phyloP scores from a whole-genome alignment of 2,888 invertebrate genomes.

The Sinelater perroti region DNA sequence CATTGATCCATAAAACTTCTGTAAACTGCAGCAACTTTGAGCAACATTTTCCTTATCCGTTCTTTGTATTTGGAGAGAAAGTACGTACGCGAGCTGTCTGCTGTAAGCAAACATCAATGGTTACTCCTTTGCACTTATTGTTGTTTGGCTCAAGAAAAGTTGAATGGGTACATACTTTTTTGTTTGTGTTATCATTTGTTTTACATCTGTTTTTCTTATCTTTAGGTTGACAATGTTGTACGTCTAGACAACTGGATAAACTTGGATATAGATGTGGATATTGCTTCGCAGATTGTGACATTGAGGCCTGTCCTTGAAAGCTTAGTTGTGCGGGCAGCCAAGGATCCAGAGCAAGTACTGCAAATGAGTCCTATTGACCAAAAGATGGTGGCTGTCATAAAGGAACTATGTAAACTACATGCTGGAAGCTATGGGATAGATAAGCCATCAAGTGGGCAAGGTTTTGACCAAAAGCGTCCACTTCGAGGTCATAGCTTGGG shows the following conservation, averaged over 20 bases:
- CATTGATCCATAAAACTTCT: conserved; percentile 95
- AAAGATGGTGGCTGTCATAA: conserved; percentile 72
- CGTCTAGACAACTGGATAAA: conserved; percentile 95
- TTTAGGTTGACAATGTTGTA: conserved; percentile 73
- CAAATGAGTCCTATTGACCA: conserved; percentile 69
- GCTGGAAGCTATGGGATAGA: conserved; percentile 78
- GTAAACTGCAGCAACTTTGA: conserved; percentile 90
- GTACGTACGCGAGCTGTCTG: conserved; percentile 94
- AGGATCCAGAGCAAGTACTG: conserved; percentile 79
- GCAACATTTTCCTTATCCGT: conserved; percentile 88
- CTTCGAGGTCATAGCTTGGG: conserved; percentile 61
- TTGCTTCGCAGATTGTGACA: conserved; percentile 85
- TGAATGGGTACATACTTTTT: conserved; percentile 72
- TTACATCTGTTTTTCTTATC: no score
- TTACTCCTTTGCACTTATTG: conserved; percentile 90
- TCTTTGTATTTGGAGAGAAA: conserved; percentile 98
- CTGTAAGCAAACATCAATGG: conserved; percentile 95
- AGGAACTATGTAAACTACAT: conserved; percentile 77
- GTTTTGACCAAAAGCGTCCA: conserved; percentile 64
- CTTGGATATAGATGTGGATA: conserved; percentile 79
- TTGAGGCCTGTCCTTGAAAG: conserved; percentile 89
- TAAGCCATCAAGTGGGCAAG: conserved; percentile 63
- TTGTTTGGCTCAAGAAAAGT: conserved; percentile 92
- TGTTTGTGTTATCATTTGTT: conserved; percentile 8
- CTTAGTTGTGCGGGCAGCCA: conserved; percentile 81